phyloP scores from a whole-genome alignment of 1,140 invertebrate species.

The Bicyclus anynana region DNA sequence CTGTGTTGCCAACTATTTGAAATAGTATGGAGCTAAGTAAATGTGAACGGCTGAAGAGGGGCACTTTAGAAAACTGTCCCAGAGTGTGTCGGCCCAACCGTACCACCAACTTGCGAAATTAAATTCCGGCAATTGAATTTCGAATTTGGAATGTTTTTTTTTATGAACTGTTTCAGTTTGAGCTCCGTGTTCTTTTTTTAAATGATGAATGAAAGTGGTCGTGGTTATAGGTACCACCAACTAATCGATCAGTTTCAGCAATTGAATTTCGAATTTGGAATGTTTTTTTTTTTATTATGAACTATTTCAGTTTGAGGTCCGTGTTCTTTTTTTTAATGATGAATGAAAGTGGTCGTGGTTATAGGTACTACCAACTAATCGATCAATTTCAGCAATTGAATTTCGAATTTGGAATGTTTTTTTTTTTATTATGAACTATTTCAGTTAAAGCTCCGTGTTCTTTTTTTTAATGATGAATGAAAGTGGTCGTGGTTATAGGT shows the following conservation, averaged over 20 bases:
- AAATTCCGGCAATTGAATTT: background rate
- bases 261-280: background rate
- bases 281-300: no score
- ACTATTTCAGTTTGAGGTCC: no score
- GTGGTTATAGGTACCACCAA: no score
- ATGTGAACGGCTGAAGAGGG: conserved; percentile 13
- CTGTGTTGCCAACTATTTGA: conserved; percentile 25
- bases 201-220: no score
- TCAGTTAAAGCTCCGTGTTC: no score
- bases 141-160: background rate
- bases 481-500: no score
- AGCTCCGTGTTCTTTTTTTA: no score
- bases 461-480: no score
- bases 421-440: background rate
- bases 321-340: no score
- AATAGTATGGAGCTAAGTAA: conserved; percentile 23
- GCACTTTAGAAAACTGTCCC: conserved; percentile 10
- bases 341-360: no score
- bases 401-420: background rate
- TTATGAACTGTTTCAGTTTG: background rate
- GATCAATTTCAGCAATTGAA: background rate
- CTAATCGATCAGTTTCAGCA: no score
- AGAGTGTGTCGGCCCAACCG: background rate
- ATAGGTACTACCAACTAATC: background rate
- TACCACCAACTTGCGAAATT: background rate